A percentile compares a stretch with the other conserved stretches of the same genome.
These are phyloP conservation scores for Philopedon plagiatum DNA, from an alignment of 2,888 invertebrate genomes.

Conservation along the genomic window DNA sequence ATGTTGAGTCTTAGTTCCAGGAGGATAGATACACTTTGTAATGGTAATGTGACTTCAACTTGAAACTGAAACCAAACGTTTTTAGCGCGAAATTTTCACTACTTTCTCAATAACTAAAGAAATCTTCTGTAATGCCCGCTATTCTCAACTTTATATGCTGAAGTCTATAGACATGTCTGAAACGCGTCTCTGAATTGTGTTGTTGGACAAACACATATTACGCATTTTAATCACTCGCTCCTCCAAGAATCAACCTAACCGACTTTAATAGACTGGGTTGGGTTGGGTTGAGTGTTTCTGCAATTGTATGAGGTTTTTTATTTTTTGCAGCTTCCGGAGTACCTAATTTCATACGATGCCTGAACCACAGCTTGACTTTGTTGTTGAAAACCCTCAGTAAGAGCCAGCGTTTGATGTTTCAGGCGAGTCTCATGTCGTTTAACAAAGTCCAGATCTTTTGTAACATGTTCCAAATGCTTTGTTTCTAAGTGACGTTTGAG, in stretches of 20 bases:
- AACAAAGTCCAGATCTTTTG: background rate
- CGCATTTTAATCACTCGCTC: constrained; percentile 6
- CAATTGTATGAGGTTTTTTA: constrained; percentile 12
- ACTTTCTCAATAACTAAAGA: too few species aligned
- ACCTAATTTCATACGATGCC: constrained; percentile 6
- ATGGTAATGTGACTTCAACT: too few species aligned
- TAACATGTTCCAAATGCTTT: background rate
- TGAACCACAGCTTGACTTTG: constrained; percentile 16
- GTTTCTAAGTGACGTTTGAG: too few species aligned
- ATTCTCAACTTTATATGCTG: too few species aligned
- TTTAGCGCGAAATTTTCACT: too few species aligned
- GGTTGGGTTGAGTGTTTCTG: background rate
- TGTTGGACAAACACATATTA: constrained; percentile 18
- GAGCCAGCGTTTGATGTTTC: background rate
- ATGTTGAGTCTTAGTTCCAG: too few species aligned
- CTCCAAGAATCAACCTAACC: constrained; percentile 7
- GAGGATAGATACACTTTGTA: too few species aligned
- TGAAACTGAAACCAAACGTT: too few species aligned
- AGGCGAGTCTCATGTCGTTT: background rate
- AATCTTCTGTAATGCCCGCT: too few species aligned
- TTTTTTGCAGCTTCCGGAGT: background rate
- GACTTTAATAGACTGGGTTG: constrained; percentile 3
- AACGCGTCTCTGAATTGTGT: constrained; percentile 11
- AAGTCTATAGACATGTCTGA: background rate
- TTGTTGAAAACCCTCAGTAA: background rate